Percentiles rank a stretch among this genome's conserved stretches.
These are phyloP conservation scores for Drosophila persimilis DNA, from an alignment of 1,140 invertebrate species.

Conservation along the genomic window DNA sequence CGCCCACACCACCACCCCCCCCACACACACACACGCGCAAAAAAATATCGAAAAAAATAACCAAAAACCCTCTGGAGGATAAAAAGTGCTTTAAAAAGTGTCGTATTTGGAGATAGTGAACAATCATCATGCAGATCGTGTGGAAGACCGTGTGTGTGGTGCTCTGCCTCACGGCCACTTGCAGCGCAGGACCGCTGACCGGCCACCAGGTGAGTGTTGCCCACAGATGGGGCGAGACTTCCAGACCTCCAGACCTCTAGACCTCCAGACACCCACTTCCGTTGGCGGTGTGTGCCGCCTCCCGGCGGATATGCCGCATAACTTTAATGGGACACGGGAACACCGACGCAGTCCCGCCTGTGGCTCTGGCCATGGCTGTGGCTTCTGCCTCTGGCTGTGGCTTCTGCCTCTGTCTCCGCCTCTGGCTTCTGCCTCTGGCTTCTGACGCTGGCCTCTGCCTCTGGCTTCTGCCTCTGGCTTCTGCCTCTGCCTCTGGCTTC, in stretches of 20 bases:
- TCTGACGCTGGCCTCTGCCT: too few relatives aligned
- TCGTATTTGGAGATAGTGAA: slow-evolving; percentile 15
- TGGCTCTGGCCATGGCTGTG: too few relatives aligned
- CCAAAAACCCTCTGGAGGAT: slow-evolving; percentile 12
- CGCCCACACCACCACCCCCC: too few relatives aligned
- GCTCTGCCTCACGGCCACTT: slow-evolving; percentile 55
- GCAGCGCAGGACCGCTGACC: slow-evolving; percentile 63
- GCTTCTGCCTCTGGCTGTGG: too few relatives aligned
- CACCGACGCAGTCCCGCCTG: background rate
- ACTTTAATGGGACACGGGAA: slow-evolving; percentile 52
- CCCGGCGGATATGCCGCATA: slow-evolving; percentile 13
- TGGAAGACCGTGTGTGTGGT: slow-evolving; percentile 53
- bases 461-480: too few relatives aligned
- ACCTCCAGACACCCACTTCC: slow-evolving; percentile 48
- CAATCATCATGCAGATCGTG: slow-evolving; percentile 47
- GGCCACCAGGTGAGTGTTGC: slow-evolving; percentile 64
- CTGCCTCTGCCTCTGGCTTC: too few relatives aligned
- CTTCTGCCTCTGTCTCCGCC: too few relatives aligned
- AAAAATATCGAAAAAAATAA: background rate
- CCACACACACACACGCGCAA: slow-evolving; percentile 4
- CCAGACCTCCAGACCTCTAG: background rate
- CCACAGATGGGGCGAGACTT: too few relatives aligned
- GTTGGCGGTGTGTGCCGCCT: slow-evolving; percentile 31
- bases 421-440: too few relatives aligned
- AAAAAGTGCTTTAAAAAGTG: slow-evolving; percentile 46